Evolutionary conservation across 2,888 invertebrate genomes (phyloP), one percentile per base, ranked within the genome.

Genomic region (Ommatoiulus sabulosus): DNA sequence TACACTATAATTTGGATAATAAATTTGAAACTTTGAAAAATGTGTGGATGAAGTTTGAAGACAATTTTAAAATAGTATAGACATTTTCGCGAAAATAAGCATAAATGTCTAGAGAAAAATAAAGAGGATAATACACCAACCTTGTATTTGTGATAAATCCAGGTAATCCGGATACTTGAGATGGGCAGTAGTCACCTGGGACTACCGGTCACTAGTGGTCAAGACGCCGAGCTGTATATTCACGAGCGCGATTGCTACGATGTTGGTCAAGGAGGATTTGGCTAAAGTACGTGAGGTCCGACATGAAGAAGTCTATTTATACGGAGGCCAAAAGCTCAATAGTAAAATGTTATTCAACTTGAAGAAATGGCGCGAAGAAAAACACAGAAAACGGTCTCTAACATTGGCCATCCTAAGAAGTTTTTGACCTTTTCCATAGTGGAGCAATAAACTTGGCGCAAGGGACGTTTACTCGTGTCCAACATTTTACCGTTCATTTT

Each of bases 391-490:
- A 86, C 86, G 48, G 86, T 46, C 86, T 48, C 44, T 46, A 86
- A 43, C 86, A 86, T 48, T 86, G 48, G 86, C 86, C 86, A 86
- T 48, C 44, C 86, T 17, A 17, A 46, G 44, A 86, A 48, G 86
- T 48, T 86, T 48, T 86, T 86, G 86, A 86, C 86, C 86, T 86
- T 86, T 86, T 24, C 24, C 48, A 44, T 86, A 20, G 86, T 86
- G 24, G 86, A 86, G 86, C 86, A 86, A 46, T 86, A 86, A 86
- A 86, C 86, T 86, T 44, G 48, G 48, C 46, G 8, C 24, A 86
- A 48, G 86, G 86, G 86, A 86, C 86, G 86, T 86, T 86, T 86
- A 86, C 86, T 86, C 48, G n/a, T 86, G 44, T 46, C 86, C 86
- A 44, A 86, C 86, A 86, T 86, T 86, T 86, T 86, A 86, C 86